Percentiles rank a stretch among this genome's conserved stretches.
These are phyloP conservation scores for Notolepis coatsorum DNA, from an alignment of 2,797 vertebrate species.

Conservation along the genomic window DNA sequence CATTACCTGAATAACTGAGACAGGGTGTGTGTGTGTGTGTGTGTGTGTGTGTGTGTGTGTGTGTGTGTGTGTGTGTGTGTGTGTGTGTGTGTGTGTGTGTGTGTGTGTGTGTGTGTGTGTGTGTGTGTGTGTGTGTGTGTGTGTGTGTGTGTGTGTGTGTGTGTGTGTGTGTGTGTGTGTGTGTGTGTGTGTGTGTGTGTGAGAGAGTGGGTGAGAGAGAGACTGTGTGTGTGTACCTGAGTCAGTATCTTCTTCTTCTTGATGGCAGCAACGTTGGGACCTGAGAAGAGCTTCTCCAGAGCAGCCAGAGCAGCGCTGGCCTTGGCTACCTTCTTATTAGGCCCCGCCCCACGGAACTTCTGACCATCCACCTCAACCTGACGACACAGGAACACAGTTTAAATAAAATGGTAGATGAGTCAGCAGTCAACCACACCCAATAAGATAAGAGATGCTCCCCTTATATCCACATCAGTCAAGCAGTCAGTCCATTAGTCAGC, in stretches of 20 bases:
- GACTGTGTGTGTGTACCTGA: slow-evolving; percentile 79
- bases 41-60: no score
- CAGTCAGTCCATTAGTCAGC: slow-evolving; percentile 34
- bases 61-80: no score
- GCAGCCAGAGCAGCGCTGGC: slow-evolving; percentile 96
- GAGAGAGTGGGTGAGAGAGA: not conserved
- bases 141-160: no score
- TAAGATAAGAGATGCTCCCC: no score
- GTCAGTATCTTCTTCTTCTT: slow-evolving; percentile 98
- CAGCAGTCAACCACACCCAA: slow-evolving; percentile 8
- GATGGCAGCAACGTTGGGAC: slow-evolving; percentile 94
- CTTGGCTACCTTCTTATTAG: slow-evolving; percentile 99
- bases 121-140: no score
- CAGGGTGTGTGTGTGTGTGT: no score
- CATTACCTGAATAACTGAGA: no score
- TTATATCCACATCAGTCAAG: no score
- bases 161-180: slow-evolving; percentile 1
- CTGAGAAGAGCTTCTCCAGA: slow-evolving; percentile 97
- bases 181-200: not conserved
- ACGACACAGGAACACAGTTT: no score
- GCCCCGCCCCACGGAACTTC: slow-evolving; percentile 97
- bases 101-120: no score
- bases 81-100: no score
- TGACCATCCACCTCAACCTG: slow-evolving; percentile 99
- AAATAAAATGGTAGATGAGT: not conserved